Evolutionary conservation across 2,888 invertebrate genomes (phyloP), one percentile per base, ranked within the genome.

Genomic region (Drosophila vallismaia): DNA sequence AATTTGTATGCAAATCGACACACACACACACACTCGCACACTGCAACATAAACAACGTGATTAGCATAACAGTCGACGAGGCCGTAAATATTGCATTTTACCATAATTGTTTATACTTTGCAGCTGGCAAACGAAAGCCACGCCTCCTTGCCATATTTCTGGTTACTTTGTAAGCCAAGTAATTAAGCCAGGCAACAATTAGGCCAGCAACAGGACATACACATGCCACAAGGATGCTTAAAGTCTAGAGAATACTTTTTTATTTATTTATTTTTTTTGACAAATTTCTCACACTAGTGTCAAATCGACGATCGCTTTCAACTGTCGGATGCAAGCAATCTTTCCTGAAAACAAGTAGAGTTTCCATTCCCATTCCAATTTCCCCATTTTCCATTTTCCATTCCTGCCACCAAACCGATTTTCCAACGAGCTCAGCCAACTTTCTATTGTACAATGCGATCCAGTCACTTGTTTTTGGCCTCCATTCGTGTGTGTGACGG

Each of bases 1-100:
- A 85, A 85, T 85, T 85, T 85, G 88, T 87, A 85, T 85, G 85
- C 88, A 85, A 88, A 84, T 88, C 86, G 70, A 64, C 79, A 73
- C 29, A 55, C 29, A 24, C 28, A 49, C 55, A 57, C 36, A 63
- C 57, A 53, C 44, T 40, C 42, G 29, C 60, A 51, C 42, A 3
- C 42, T 42, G 8, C 62, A 60, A 45, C 60, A 62, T 54, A 68
- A 48, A 62, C 70, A 71, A 70, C 57, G 71, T 64, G 82, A 85
- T 81, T 81, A 81, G 85, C 81, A 81, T 87, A 85, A 78, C 85
- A 66, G 69, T 73, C 82, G 71, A 24, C 68, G 59, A 78, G 57
- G 71, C 68, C 76, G 75, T 82, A 85, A 85, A 85, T 87, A 87
- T 75, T 71, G 75, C 79, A 85, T 83, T 82, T 86, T 77, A 86